Conservation (phyloP, 2,888 invertebrate genomes). For the Hermaeophaga mercurialis region DNA sequence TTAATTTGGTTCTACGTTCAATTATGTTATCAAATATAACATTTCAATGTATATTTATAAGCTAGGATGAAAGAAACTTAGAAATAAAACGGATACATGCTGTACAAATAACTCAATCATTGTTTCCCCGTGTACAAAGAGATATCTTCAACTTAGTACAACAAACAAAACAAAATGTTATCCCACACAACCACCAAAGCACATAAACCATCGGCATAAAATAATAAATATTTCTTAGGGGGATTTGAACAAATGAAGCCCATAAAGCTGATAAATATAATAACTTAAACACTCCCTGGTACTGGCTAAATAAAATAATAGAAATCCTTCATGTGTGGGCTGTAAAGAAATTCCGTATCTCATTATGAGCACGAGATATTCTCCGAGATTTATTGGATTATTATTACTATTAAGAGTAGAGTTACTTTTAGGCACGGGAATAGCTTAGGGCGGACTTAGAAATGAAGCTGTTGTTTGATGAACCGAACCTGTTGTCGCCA, state of each 20-base stretch:
- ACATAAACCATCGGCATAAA: slow-evolving; percentile 15
- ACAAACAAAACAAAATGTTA: slow-evolving; percentile 6
- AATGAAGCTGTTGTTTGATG: slow-evolving; percentile 6
- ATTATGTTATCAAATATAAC: too few relatives aligned
- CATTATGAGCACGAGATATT: slow-evolving; percentile 20
- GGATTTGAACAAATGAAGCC: slow-evolving; percentile 6
- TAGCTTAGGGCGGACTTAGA: background rate
- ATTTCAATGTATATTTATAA: too few relatives aligned
- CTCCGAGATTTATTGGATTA: slow-evolving; percentile 19
- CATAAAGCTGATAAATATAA: slow-evolving; percentile 13
- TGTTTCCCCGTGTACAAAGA: background rate
- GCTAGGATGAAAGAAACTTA: too few relatives aligned
- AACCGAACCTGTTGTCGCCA: background rate
- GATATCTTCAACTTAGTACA: background rate
- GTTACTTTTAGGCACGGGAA: slow-evolving; percentile 7
- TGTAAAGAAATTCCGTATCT: slow-evolving; percentile 22
- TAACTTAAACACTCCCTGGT: slow-evolving; percentile 23
- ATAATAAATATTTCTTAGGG: slow-evolving; percentile 19
- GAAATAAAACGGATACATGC: too few relatives aligned
- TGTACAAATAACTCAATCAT: too few relatives aligned
- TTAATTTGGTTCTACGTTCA: too few relatives aligned
- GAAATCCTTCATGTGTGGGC: slow-evolving; percentile 28
- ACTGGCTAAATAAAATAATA: slow-evolving; percentile 25
- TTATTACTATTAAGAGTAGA: slow-evolving; percentile 14
- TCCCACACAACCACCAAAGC: slow-evolving; percentile 5